Evolutionary conservation across 2,113 vertebrate genomes (phyloP).

Genomic region (Hemiprocne comata): DNA sequence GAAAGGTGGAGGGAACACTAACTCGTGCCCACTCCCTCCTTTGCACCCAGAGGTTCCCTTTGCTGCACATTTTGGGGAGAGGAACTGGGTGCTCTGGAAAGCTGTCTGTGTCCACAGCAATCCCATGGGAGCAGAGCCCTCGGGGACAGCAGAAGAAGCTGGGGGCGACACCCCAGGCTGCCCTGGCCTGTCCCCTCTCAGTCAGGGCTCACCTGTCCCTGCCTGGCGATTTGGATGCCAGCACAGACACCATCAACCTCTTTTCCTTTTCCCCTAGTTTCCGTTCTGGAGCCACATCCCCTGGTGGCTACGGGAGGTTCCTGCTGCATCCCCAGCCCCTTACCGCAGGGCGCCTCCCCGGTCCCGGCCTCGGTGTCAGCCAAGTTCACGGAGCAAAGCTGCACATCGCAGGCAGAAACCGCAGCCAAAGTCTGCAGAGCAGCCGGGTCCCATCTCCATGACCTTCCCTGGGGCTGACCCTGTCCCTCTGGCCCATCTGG

Average conservation of each 20-base stretch:
- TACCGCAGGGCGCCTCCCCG: fast-evolving
- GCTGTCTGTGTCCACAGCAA: neutral
- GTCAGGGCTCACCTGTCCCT: neutral
- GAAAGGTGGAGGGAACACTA: neutral
- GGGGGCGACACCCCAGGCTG: neutral
- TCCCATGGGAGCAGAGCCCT: neutral
- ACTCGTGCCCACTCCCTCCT: neutral
- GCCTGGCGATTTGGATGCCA: neutral
- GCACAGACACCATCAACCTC: slow-evolving; percentile 31
- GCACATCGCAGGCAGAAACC: neutral
- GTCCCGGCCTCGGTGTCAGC: neutral
- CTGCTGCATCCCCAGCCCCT: neutral
- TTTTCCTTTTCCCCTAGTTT: slow-evolving; percentile 34
- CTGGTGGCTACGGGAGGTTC: too few relatives aligned
- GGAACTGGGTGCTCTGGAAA: neutral
- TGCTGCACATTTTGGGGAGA: neutral
- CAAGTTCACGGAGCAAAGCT: fast-evolving
- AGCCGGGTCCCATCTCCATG: neutral
- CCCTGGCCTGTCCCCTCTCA: neutral
- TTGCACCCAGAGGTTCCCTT: neutral
- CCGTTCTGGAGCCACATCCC: slow-evolving; percentile 1
- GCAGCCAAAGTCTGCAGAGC: slow-evolving; percentile 33
- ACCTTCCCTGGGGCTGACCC: slow-evolving; percentile 8
- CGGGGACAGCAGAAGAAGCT: neutral
- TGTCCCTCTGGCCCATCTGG: neutral